Base-by-base conservation (phyloP, 37 sponge, comb jelly and placozoan species). In the Halichondria panicea region DNA sequence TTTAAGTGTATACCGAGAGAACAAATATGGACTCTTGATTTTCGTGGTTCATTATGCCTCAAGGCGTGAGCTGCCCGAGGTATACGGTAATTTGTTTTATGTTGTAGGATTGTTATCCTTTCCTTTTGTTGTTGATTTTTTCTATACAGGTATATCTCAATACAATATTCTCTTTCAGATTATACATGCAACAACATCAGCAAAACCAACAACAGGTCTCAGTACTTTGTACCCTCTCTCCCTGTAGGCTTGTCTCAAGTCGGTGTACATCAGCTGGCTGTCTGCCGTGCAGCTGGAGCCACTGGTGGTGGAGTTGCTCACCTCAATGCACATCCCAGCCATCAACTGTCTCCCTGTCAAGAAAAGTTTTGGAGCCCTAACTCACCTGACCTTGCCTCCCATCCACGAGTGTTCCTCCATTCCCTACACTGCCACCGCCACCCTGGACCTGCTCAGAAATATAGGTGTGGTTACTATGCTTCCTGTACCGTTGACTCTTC, bases 391-490 rank as follows among this genome's bases (percentile, higher is more conserved):
- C 30, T 30, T 89, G 25, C 66, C 64, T 15, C 60, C 90, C n/a
- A 46, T 84, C 18, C 61, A 80, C 34, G 69, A 67, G 43, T 42
- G 36, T 0, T 28, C 32, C 35, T 38, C 81, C 2, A 64, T 84
- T 7, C 85, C 90, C 0, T 89, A 84, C 70, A 80, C 90, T 41
- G 52, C 77, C 32, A 77, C 77, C 8, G 62, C 60, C 38, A 68
- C 78, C 22, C 1, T 75, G n/a, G 34, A 27, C 34, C 74, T 90
- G 12, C 77, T 90, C 42, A 80, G 52, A 52, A 66, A 67, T n/a
- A 41, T 90, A 24, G 91, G 91, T 80, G 25, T 21, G 76, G 33
- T 48, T 48, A 15, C 15, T 11, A 48, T 48, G n/a, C n/a, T n/a
- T n/a, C n/a, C n/a, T n/a, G n/a, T n/a, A n/a, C n/a, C n/a, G n/a